Evolutionary conservation across 1,140 invertebrate species (phyloP), one percentile per base, ranked within the genome.

Genomic region (Bursaphelenchus mucronatus): DNA sequence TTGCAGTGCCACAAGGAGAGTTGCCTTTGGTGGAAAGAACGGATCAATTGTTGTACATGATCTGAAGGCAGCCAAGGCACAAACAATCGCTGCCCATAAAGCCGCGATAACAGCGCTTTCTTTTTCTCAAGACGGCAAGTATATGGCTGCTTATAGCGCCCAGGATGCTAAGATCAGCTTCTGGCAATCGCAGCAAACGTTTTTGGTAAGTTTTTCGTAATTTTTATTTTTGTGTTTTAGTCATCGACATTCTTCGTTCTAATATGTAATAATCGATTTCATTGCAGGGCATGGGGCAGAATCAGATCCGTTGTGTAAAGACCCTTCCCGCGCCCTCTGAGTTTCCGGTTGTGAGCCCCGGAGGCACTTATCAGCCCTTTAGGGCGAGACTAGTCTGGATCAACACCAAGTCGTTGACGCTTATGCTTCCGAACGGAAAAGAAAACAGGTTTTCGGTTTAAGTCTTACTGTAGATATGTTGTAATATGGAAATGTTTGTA

Each of bases 71-170:
- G 88, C 88, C 11, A 95, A 96, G 81, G 93, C 91, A 82, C 94
- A 89, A 86, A 89, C 88, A 52, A 90, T 97, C 68, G 86, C 88
- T 30, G 93, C 92, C 0, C 94, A 98, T 84, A 80, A 79, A 41
- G 86, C 88, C 19, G 86, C 92, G 3, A 89, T 98, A 5, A 94
- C 92, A 11, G 93, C 93, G 0, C 87, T 91, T 75, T 88, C 91
- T 43, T 97, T 98, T 84, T 94, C 92, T 69, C 91, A 92, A 1
- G 95, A 99, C 84, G 94, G 94, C 41, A 95, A 97, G 82, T 94
- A 90, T 82, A 86, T 99, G 53, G 93, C 93, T 9, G 94, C 92
- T 9, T 98, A 96, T 83, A 91, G 92, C 43, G 90, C 90, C 70
- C 83, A 87, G n/a, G 95, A 99, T 82, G 94, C 94, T 82, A 89